These are phyloP conservation scores for Tachysurus vachellii DNA, from an alignment of 2,113 vertebrate genomes.

Conservation along the genomic window DNA sequence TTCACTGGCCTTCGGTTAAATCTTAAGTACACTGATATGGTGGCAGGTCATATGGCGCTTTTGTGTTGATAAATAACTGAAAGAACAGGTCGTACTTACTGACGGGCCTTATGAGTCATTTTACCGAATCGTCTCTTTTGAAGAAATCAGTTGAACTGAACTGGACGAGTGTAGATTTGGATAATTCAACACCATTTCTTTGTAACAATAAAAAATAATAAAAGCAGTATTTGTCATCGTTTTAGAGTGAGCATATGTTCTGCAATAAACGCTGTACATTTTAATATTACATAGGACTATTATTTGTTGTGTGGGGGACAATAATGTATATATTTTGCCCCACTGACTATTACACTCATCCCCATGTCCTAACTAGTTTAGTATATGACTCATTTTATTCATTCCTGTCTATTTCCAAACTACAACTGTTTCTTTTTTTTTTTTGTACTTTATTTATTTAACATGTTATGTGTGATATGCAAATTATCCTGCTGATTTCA, in stretches of 20 bases:
- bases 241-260: neutral
- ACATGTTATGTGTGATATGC: neutral
- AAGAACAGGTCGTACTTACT: constrained; percentile 21
- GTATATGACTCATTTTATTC: neutral
- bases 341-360: no score
- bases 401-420: neutral
- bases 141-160: neutral
- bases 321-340: neutral
- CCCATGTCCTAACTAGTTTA: no score
- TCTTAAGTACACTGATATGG: constrained; percentile 19
- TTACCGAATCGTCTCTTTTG: constrained; percentile 4
- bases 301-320: neutral
- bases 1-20: constrained; percentile 26
- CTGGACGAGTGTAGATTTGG: neutral
- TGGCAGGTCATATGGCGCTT: neutral
- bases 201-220: neutral
- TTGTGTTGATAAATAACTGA: constrained; percentile 51
- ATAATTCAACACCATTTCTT: neutral
- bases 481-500: neutral
- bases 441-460: neutral
- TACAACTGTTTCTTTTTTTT: neutral
- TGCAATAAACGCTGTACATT: neutral
- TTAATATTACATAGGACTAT: neutral
- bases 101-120: neutral
- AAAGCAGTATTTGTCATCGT: neutral